Conservation (phyloP, 2,797 vertebrate genomes). For the Chaunax sp. region DNA sequence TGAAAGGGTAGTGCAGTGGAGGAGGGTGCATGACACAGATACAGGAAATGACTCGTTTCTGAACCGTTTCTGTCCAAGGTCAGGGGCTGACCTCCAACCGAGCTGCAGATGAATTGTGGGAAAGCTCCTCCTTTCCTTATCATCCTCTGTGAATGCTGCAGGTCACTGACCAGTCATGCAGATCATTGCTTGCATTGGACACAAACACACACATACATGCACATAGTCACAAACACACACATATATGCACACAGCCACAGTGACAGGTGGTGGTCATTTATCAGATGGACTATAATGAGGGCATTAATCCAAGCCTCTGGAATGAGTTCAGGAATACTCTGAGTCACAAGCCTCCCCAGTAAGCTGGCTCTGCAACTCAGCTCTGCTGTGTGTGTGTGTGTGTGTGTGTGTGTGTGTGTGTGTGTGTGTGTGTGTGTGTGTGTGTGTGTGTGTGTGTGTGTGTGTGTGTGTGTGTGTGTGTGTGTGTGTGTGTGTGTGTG, state of each 20-base stretch:
- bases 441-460: conserved; percentile 2
- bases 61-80: not conserved
- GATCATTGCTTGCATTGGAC: conserved; percentile 10
- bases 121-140: conserved; percentile 23
- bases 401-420: too few relatives aligned
- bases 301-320: conserved; percentile 67
- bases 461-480: not conserved
- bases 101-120: conserved; percentile 14
- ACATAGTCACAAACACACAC: conserved; percentile 23
- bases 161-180: conserved; percentile 22
- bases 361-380: conserved; percentile 1
- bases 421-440: not conserved
- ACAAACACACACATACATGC: not conserved
- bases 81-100: not conserved
- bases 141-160: conserved; percentile 7
- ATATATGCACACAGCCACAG: too few relatives aligned
- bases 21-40: too few relatives aligned
- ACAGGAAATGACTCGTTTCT: too few relatives aligned
- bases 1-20: too few relatives aligned
- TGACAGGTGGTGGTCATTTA: conserved; percentile 64
- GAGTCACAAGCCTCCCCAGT: conserved; percentile 50
- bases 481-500: not conserved
- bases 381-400: not conserved
- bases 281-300: conserved; percentile 67
- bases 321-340: conserved; percentile 64